Base-by-base conservation (phyloP, 2,113 vertebrate species). In the Coptodon rendalli region DNA sequence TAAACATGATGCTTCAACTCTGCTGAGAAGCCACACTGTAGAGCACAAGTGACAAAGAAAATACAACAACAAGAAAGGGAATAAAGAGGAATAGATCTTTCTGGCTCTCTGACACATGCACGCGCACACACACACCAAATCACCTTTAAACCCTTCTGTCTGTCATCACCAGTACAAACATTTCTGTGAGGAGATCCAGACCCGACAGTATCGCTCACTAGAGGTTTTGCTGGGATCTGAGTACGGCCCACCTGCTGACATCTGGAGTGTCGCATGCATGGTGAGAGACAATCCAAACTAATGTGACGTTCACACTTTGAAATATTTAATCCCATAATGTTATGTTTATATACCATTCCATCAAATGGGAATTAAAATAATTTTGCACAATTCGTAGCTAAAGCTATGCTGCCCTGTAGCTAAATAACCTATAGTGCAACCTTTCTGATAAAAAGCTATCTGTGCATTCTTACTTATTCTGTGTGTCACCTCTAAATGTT, bases 211-310 rank as follows among this genome's bases (percentile, higher is more conserved):
- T 86, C 95, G 97, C 6, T 97, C 97, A 24, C 94, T 98, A 45
- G 97, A 98, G 90, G 97, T 97, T 80, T 96, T 98, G 27, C 94
- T 98, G 17, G 97, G 97, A 27, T 95, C 97, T 80, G 96, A 97
- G 36, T 98, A 98, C 0, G 85, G 97, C 19, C 96, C 97, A 9
- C 95, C 97, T 22, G 97, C 94, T 1, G 98, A 98, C 89, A 97
- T 98, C 92, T 98, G 98, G 98, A 98, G 98, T 54, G 94, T 92
- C 0, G 97, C 97, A 27, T 98, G 98, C 89, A 94, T 98, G 97
- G 97, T 98, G 95, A 94, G 94, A 19, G 6, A 53, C 17, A 59
- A 79, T n/a, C 36, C 13, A 71, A 3, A 80, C 53, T 43, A 34
- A 31, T 53, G 19, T 11, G 12, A 34, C 40, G 5, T 17, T 80